Conservation (phyloP, 2,113 vertebrate species). For the Rhabdomys dilectus region DNA sequence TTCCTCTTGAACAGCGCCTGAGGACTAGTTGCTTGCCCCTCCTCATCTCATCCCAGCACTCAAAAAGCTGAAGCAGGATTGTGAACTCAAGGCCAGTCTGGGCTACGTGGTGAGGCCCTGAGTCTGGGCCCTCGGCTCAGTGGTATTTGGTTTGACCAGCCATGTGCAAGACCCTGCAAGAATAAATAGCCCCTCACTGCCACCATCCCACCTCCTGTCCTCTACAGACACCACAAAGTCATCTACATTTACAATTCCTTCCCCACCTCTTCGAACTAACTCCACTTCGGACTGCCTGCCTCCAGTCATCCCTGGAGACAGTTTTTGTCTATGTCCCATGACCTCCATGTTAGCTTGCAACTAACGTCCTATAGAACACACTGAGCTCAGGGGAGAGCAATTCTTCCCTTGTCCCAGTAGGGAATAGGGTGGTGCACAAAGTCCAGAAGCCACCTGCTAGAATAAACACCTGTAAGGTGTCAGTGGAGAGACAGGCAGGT, state of each 20-base stretch:
- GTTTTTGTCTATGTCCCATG: neutral
- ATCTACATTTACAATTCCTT: rapidly evolving
- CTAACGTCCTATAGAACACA: rapidly evolving
- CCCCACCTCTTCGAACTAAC: neutral
- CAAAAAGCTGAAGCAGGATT: neutral
- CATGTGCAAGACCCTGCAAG: neutral
- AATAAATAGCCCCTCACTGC: neutral
- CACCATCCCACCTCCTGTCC: rapidly evolving
- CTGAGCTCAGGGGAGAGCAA: too few species aligned
- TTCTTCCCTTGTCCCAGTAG: neutral
- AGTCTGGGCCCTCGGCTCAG: neutral
- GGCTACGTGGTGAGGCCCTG: neutral
- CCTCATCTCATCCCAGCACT: neutral
- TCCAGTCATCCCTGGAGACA: neutral
- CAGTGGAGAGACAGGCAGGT: neutral
- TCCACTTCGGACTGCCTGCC: neutral
- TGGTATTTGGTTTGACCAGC: neutral
- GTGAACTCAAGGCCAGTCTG: neutral
- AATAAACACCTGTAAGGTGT: neutral
- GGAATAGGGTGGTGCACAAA: neutral
- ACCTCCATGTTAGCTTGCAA: rapidly evolving
- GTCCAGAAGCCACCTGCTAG: neutral
- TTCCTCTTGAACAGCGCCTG: neutral
- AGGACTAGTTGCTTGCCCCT: too few species aligned
- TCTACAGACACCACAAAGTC: neutral